Percentiles rank a stretch among this genome's conserved stretches.
Evolutionary conservation across 2,888 invertebrate genomes (phyloP).

Genomic region (Balanococcus diminutus): DNA sequence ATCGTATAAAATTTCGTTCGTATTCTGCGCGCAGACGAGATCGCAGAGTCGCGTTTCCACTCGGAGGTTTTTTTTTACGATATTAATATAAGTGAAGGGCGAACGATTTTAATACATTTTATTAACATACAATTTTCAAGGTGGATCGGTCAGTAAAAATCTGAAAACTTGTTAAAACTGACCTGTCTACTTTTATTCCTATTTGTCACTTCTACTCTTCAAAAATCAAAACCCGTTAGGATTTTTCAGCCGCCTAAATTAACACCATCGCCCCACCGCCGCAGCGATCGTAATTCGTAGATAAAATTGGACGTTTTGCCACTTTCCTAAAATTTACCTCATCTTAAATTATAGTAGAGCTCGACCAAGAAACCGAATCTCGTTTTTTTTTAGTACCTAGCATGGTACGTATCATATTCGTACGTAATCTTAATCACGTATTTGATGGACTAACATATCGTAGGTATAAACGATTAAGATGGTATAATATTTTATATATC

Average conservation of each 20-base stretch:
- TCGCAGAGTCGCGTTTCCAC: neutral
- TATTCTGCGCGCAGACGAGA: neutral
- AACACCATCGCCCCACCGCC: neutral
- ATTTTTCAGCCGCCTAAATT: slow-evolving; percentile 8
- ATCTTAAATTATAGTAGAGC: neutral
- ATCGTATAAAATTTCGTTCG: neutral
- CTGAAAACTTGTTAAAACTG: slow-evolving; percentile 45
- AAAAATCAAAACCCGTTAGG: neutral
- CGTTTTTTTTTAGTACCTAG: neutral
- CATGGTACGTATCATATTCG: neutral
- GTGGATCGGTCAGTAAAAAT: slow-evolving; percentile 52
- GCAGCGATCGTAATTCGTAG: neutral
- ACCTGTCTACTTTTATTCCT: slow-evolving; percentile 54
- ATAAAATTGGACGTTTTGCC: neutral
- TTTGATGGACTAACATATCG: neutral
- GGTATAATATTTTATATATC: neutral
- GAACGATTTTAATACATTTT: slow-evolving; percentile 54
- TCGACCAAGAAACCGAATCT: neutral
- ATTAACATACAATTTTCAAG: slow-evolving; percentile 51
- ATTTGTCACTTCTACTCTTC: slow-evolving; percentile 40
- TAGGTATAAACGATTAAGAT: neutral
- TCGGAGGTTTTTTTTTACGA: neutral
- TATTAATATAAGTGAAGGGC: slow-evolving; percentile 32
- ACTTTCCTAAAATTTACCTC: neutral
- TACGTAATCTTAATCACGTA: neutral